Evolutionary conservation across 2,797 vertebrate genomes (phyloP).

Genomic region (Toxotes lorentzi): DNA sequence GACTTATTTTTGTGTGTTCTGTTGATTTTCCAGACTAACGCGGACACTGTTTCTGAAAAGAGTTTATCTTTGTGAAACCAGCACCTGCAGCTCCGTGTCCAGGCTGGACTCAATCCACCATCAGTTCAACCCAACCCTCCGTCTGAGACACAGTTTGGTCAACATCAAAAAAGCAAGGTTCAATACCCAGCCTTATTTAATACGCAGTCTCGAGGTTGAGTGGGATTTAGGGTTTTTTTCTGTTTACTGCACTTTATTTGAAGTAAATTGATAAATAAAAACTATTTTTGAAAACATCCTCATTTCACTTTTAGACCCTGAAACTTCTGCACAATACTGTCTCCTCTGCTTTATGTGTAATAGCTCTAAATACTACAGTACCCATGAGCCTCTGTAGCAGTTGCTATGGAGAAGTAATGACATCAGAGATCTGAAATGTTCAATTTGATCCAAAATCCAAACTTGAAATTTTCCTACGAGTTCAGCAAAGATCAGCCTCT

Average conservation of each 20-base stretch:
- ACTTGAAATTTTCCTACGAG: not conserved
- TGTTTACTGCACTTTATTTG: too few relatives aligned
- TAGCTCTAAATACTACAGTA: constrained; percentile 4
- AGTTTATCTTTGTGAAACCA: constrained; percentile 66
- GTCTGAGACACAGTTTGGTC: not conserved
- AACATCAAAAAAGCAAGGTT: not conserved
- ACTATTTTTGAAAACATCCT: not conserved
- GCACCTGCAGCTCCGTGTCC: constrained; percentile 26
- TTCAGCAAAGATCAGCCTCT: not conserved
- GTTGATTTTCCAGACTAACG: not conserved
- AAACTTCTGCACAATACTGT: not conserved
- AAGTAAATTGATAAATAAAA: not conserved
- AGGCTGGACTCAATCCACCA: constrained; percentile 55
- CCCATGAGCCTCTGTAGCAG: constrained; percentile 13
- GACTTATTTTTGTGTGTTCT: not conserved
- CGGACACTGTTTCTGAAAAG: not conserved
- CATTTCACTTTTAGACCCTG: not conserved
- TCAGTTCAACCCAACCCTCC: constrained; percentile 36
- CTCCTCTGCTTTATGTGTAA: constrained; percentile 1
- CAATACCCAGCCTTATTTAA: not conserved
- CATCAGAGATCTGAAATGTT: not conserved
- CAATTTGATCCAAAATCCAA: not conserved
- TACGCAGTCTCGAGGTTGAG: not conserved
- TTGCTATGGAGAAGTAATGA: not conserved
- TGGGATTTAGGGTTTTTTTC: too few relatives aligned